Percentiles rank a stretch among this genome's conserved stretches.
Evolutionary conservation across 2,797 vertebrate species (phyloP).

Genomic region (Leptatherina wallacei): DNA sequence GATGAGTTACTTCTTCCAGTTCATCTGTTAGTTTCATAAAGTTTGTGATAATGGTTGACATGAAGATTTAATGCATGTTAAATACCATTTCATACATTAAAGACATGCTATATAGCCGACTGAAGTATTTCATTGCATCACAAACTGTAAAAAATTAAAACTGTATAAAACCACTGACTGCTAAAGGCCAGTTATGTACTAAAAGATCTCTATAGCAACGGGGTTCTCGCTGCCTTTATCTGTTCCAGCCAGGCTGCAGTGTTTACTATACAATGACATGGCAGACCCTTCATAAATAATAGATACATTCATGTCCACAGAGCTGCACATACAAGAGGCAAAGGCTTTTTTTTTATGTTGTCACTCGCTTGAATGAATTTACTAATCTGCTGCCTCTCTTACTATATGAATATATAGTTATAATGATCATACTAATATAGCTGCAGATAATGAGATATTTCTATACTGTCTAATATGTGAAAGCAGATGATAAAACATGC

Average conservation of each 20-base stretch:
- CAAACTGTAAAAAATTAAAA: not conserved
- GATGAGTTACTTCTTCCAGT: not conserved
- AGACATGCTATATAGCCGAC: not conserved
- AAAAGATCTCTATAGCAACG: constrained; percentile 22
- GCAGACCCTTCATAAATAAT: constrained; percentile 65
- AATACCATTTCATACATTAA: not conserved
- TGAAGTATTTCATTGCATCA: not conserved
- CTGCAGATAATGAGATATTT: constrained; percentile 5
- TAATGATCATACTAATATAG: constrained; percentile 43
- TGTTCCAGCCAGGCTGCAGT: constrained; percentile 23
- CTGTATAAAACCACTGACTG: not conserved
- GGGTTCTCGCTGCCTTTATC: constrained; percentile 33
- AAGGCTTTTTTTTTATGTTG: constrained; percentile 12
- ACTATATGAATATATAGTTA: constrained; percentile 13
- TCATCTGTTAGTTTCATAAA: not conserved
- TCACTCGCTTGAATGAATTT: constrained; percentile 41
- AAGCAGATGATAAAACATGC: not conserved
- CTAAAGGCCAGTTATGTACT: constrained; percentile 35
- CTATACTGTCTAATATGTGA: not conserved
- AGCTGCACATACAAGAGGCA: constrained; percentile 49
- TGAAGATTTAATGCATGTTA: not conserved
- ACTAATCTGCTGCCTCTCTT: constrained; percentile 45
- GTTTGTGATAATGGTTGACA: not conserved
- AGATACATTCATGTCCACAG: constrained; percentile 64
- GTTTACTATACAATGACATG: constrained; percentile 39